phyloP scores from a whole-genome alignment of 1,140 invertebrate species.

The Calosoma granatense region DNA sequence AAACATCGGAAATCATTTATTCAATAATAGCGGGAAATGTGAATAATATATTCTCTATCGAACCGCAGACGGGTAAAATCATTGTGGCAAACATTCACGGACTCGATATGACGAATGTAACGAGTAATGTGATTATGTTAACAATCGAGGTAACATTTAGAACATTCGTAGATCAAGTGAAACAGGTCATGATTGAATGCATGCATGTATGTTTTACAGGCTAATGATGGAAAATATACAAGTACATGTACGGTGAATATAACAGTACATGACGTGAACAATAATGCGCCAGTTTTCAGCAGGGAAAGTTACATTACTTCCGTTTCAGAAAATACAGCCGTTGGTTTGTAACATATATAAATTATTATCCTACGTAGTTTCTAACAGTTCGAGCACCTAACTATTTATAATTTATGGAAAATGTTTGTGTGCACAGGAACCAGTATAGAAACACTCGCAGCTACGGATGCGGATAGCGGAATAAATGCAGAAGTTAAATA shows the following conservation, averaged over 20 bases:
- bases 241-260: constrained; percentile 63
- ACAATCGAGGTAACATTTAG: constrained; percentile 46
- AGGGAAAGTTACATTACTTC: constrained; percentile 60
- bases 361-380: not conserved
- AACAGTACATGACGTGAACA: constrained; percentile 75
- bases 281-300: constrained; percentile 69
- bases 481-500: constrained; percentile 73
- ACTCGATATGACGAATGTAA: constrained; percentile 49
- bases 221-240: constrained; percentile 63
- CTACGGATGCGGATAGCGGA: constrained; percentile 73
- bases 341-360: constrained; percentile 40
- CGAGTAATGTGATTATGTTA: constrained; percentile 42
- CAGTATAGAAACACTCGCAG: constrained; percentile 57
- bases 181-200: too few species aligned
- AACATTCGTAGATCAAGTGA: constrained; percentile 7
- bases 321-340: constrained; percentile 62
- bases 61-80: constrained; percentile 57
- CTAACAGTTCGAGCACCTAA: constrained; percentile 12
- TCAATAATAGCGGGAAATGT: constrained; percentile 55
- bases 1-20: constrained; percentile 69
- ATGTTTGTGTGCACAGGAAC: constrained; percentile 40
- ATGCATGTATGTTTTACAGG: constrained; percentile 37
- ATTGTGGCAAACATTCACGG: constrained; percentile 48
- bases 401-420: constrained; percentile 5
- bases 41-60: constrained; percentile 55